Conservation (phyloP, 2,888 invertebrate genomes). For the Lamproptera curius region DNA sequence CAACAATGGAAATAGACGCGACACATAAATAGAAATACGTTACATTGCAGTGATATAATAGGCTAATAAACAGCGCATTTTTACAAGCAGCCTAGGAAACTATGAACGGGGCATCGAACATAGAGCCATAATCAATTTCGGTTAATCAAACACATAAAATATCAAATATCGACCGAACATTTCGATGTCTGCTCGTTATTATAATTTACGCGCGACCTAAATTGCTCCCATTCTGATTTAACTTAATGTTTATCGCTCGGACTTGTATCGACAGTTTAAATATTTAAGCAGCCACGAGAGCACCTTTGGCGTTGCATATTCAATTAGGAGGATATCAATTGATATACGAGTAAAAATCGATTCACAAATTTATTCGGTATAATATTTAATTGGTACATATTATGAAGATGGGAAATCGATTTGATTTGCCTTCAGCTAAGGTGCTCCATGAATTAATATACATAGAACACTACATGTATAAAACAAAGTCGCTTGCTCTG, state of each 20-base stretch:
- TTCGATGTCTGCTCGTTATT: not conserved
- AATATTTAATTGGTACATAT: too few species aligned
- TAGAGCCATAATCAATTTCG: conserved; percentile 20
- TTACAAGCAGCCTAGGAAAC: conserved; percentile 10
- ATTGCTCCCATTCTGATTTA: conserved; percentile 18
- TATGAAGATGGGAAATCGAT: too few species aligned
- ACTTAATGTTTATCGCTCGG: conserved; percentile 10
- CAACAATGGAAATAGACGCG: not conserved
- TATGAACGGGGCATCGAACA: conserved; percentile 7
- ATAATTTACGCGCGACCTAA: conserved; percentile 14
- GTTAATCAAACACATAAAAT: conserved; percentile 16
- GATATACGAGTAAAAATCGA: not conserved
- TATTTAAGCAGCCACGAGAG: conserved; percentile 9
- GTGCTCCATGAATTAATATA: too few species aligned
- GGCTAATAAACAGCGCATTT: conserved; percentile 11
- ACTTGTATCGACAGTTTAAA: conserved; percentile 16
- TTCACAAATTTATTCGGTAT: too few species aligned
- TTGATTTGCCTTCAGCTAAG: too few species aligned
- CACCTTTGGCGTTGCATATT: conserved; percentile 4
- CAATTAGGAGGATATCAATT: not conserved
- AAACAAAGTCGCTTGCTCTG: too few species aligned
- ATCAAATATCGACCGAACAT: conserved; percentile 7
- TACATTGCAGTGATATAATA: too few species aligned
- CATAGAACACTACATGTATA: too few species aligned
- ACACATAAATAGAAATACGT: too few species aligned